Base-by-base conservation (phyloP, 2,888 invertebrate species). In the Neoitamus cyanurus region DNA sequence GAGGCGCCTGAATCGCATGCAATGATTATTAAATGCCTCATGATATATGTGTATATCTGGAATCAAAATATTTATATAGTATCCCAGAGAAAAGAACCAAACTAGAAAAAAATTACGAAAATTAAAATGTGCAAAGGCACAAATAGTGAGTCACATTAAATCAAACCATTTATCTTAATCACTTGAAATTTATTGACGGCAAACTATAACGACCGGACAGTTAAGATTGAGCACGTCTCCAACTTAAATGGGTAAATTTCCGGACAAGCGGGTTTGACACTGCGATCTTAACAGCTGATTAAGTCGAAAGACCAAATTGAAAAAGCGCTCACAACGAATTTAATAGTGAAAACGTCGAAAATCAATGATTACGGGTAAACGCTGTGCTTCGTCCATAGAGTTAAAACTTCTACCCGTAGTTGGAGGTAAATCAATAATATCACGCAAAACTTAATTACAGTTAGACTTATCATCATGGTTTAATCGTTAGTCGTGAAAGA, bases 271-370 rank as follows among this genome's bases (percentile, higher is more conserved):
- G 58, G 78, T 58, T 78, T 31, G 7, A 20, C 46, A 36, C 46
- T 77, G 36, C n/a, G 42, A 42, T 42, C 15, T 42, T 11, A 9
- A 25, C 25, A n/a, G 20, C 9, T 7, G 9, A 15, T 58, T 25
- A 25, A 58, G 9, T 15, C 9, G 58, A 20, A 46, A 31, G 30
- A 3, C 58, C 31, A 31, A 78, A 78, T 34, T 34, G 30, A 15
- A 25, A 58, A n/a, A 13, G 28, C 31, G n/a, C 46, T 9, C 31
- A 34, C 30, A 4, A 30, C 48, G 2, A 15, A 48, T 78, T 77
- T 48, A 78, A 48, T n/a, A 34, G 31, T 3, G 48, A 78, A 48
- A 78, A 78, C 34, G 1, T 78, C 58, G 48, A 13, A 58, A 78
- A 78, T 78, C 31, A 30, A 13, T 78, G 20, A 58, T 58, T 6